Conservation (phyloP, 53 echinoderm and acorn worm genomes). For the Astropecten irregularis region DNA sequence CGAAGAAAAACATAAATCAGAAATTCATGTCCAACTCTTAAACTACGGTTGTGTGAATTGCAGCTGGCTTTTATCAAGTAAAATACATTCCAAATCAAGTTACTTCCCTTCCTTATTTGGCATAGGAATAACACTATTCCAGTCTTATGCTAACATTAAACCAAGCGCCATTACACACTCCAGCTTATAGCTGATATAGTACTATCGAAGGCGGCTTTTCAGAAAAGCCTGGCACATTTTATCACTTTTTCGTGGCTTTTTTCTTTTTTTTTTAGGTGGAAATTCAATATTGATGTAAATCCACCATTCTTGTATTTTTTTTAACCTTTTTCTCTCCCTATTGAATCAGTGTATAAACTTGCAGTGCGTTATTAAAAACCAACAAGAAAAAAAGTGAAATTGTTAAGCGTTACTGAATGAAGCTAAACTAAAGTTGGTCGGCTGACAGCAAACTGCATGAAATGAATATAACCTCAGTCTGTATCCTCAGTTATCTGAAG, state of each 20-base stretch:
- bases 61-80: too few relatives aligned
- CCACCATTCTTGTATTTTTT: too few relatives aligned
- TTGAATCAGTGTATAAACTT: too few relatives aligned
- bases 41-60: too few relatives aligned
- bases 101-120: too few relatives aligned
- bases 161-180: not conserved
- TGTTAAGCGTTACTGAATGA: conserved; percentile 19
- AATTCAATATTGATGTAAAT: too few relatives aligned
- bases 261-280: not conserved
- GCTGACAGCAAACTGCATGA: not conserved
- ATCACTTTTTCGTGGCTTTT: not conserved
- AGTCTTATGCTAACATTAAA: too few relatives aligned
- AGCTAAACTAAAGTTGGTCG: conserved; percentile 6
- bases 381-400: conserved; percentile 1
- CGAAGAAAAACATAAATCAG: too few relatives aligned
- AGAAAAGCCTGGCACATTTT: conserved; percentile 21
- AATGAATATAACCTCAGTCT: conserved; percentile 16
- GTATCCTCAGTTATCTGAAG: conserved; percentile 53
- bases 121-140: too few relatives aligned
- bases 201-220: conserved; percentile 19
- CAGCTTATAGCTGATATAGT: conserved; percentile 38
- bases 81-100: too few relatives aligned
- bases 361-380: not conserved
- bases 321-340: too few relatives aligned
- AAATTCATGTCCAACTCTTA: too few relatives aligned